Base-by-base conservation (phyloP, 2,113 vertebrate genomes). In the Chaetodon auriga region DNA sequence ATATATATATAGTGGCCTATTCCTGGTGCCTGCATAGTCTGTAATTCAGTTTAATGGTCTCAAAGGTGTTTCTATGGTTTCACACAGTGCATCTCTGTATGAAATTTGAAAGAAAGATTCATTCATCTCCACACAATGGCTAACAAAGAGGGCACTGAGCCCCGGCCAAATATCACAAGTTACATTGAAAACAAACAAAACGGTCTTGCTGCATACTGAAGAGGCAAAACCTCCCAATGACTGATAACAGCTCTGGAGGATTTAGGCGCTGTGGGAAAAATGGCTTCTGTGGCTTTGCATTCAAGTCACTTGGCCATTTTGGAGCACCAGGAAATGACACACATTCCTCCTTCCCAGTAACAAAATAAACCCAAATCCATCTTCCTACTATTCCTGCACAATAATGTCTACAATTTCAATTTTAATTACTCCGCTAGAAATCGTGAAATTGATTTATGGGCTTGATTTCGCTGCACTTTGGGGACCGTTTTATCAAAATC, bases 281-380 rank as follows among this genome's bases (percentile, higher is more conserved):
- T 64, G 62, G 70, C 66, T 76, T 83, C 62, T 81, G 82, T 81
- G 75, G 83, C 80, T 82, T 90, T 90, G 62, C 62, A 85, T 88
- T 80, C 58, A 87, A 85, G 81, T 85, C 78, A 86, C 84, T 74
- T 81, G 21, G 83, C 48, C 83, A 80, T 84, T 30, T 90, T 73
- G 79, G 70, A 90, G 70, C 80, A 91, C 85, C 92, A 94, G 94
- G 93, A 95, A 96, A 94, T 95, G 75, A 92, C 81, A 87, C 38
- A 45, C 84, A 90, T 93, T 92, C 87, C 70, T 86, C 72, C 76
- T 94, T 87, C 73, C 88, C 76, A 81, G 92, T 92, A 92, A 91
- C 93, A 95, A 91, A 93, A 93, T 81, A 68, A 84, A 86, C 68
- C 68, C 38, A 66, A 75, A 83, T 81, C 53, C 16, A 55, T 36